Conservation (phyloP, 2,113 vertebrate genomes). For the Coreoperca whiteheadi region DNA sequence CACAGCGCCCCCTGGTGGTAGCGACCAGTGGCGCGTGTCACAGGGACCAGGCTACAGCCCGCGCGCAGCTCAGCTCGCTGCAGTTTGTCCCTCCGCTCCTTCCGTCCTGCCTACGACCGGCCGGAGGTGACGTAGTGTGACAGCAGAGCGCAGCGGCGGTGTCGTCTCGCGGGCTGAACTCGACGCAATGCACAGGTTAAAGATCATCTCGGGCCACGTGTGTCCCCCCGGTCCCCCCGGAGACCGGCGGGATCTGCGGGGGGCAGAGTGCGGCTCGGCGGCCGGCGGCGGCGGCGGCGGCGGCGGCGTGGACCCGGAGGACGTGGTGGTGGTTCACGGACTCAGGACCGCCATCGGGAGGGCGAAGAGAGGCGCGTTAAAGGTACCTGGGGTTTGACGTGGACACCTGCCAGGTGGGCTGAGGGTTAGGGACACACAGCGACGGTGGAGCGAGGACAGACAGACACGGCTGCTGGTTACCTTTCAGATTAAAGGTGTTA, state of each 20-base stretch:
- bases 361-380: slow-evolving; percentile 66
- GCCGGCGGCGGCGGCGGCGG: neutral
- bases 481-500: no score
- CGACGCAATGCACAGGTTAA: slow-evolving; percentile 49
- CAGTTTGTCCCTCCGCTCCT: slow-evolving; percentile 32
- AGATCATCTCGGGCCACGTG: slow-evolving; percentile 67
- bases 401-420: neutral
- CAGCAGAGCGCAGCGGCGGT: neutral
- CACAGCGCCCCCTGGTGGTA: no score
- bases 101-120: neutral
- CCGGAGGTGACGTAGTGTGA: neutral
- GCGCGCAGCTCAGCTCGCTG: no score
- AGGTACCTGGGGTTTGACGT: slow-evolving; percentile 25
- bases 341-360: slow-evolving; percentile 62
- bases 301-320: slow-evolving; percentile 30
- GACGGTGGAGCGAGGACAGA: no score
- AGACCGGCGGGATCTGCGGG: neutral
- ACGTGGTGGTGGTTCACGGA: slow-evolving; percentile 75
- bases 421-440: no score
- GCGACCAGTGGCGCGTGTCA: no score
- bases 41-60: no score
- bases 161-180: fast-evolving
- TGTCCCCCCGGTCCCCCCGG: neutral
- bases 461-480: no score
- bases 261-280: neutral